Evolutionary conservation across 2,797 vertebrate species (phyloP).

Genomic region (Argentina silus): DNA sequence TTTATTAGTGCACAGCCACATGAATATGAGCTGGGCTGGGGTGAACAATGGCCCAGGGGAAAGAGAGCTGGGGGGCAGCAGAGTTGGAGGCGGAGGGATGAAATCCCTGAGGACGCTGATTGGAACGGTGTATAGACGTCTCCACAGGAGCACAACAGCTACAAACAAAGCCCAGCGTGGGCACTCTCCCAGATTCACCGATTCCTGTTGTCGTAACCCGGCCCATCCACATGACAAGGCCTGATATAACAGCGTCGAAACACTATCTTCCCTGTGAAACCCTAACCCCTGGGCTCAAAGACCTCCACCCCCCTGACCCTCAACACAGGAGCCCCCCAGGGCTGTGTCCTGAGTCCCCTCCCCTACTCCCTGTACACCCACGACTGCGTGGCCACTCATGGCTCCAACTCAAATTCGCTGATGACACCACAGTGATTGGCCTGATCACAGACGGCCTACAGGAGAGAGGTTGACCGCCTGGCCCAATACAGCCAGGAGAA

Average conservation of each 20-base stretch:
- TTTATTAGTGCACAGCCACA: neutral
- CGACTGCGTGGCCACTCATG: too few species aligned
- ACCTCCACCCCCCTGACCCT: too few species aligned
- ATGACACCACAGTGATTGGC: too few species aligned
- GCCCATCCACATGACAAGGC: constrained; percentile 59
- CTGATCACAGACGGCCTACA: too few species aligned
- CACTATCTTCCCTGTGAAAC: constrained; percentile 64
- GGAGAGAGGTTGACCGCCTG: too few species aligned
- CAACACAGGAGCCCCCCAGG: too few species aligned
- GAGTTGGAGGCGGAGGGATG: constrained; percentile 14
- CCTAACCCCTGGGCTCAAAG: constrained; percentile 55
- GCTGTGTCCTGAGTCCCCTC: too few species aligned
- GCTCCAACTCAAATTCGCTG: too few species aligned
- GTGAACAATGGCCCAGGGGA: constrained; percentile 14
- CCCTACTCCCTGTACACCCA: too few species aligned
- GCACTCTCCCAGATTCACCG: constrained; percentile 44
- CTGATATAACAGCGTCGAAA: constrained; percentile 63
- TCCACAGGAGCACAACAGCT: constrained; percentile 40
- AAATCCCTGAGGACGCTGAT: constrained; percentile 38
- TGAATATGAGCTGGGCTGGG: neutral
- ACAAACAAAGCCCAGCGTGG: constrained; percentile 55
- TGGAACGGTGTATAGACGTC: constrained; percentile 44
- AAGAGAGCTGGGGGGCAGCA: constrained; percentile 5
- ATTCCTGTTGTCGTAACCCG: constrained; percentile 71
- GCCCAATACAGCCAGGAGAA: too few species aligned